Evolutionary conservation across 2,113 vertebrate species (phyloP), one percentile per base, ranked within the genome.

Genomic region (Atrichornis clamosus): DNA sequence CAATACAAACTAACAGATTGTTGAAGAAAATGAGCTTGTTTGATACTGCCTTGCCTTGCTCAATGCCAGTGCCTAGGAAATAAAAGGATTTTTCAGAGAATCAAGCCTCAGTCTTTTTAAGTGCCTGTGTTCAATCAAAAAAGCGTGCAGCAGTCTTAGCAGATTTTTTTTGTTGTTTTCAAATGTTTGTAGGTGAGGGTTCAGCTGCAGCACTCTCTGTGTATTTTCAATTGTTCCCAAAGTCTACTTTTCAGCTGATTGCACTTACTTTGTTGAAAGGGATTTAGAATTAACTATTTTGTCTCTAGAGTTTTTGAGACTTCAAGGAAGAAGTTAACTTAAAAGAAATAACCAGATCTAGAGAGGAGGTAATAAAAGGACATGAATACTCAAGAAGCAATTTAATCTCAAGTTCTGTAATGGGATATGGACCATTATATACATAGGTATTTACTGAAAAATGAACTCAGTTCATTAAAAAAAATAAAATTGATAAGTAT

Each of bases 51-150:
- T 85, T 47, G 35, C 33, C 55, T 85, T 80, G 44, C 42, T 60
- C 35, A 50, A n/a, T 70, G 11, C 50, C 78, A 85, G 22, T 37
- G 67, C 27, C 8, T 20, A 63, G 39, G 32, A 78, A 91, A 83
- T 46, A 37, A 58, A 85, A 70, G 21, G 46, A 80, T 73, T 94
- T 94, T 83, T 80, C 59, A 52, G 39, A 83, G 17, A 90, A 80
- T 59, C 15, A 55, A 55, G 15, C 2, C 16, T 80, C 55, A 33
- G 19, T 13, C 44, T 79, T 89, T 76, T 44, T 26, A 27, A 74
- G 21, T 18, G 30, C 35, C 19, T 41, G 4, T 10, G 4, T 16
- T 50, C 2, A 1, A 77, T 47, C 44, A 75, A 53, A 82, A 78
- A 67, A 69, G 4, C 26, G 39, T 13, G 20, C 11, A 76, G 14